Base-by-base conservation (phyloP, 2,113 vertebrate species). In the Cichladusa arquata region DNA sequence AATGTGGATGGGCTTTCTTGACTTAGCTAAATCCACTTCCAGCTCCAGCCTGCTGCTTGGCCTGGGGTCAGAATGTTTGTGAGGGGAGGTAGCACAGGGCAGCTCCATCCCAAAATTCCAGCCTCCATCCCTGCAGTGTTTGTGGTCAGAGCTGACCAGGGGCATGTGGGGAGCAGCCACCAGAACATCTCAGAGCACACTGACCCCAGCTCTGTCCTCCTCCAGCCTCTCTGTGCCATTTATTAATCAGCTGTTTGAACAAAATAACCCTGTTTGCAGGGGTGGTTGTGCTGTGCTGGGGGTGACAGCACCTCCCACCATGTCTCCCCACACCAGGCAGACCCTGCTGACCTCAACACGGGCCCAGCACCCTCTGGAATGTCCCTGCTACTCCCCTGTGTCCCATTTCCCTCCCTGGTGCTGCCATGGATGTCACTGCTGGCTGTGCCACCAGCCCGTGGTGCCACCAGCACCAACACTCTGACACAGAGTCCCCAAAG, bases 241-340 rank as follows among this genome's bases (percentile, higher is more conserved):
- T 31, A 3, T 44, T 65, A 67, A 12, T 31, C 0, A 29, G n/a
- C 42, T 51, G 19, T 31, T 19, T 1, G 18, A 74, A 38, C 40
- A 45, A 31, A 86, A 19, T 1, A 5, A 2, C 8, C 14, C 0
- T 3, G 0, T 53, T 57, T 34, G n/a, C 74, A 61, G 71, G 18
- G 48, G n/a, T 26, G 54, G 38, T 1, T 14, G 78, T 28, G 47
- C 78, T 38, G 60, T 22, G 81, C 14, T 28, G n/a, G 1, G 7
- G 67, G 33, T 51, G 12, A 50, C 51, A 26, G 3, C 73, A 11
- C 1, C 72, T 38, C 64, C 88, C 61, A 7, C 42, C 1, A 5
- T 2, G 0, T 23, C 50, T 53, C 53, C 31, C 38, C 0, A 0
- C 20, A 24, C 2, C 0, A 51, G 61, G 24, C 48, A 50, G 34